Conservation (phyloP, 2,888 invertebrate genomes). For the Limnephilus auricula region DNA sequence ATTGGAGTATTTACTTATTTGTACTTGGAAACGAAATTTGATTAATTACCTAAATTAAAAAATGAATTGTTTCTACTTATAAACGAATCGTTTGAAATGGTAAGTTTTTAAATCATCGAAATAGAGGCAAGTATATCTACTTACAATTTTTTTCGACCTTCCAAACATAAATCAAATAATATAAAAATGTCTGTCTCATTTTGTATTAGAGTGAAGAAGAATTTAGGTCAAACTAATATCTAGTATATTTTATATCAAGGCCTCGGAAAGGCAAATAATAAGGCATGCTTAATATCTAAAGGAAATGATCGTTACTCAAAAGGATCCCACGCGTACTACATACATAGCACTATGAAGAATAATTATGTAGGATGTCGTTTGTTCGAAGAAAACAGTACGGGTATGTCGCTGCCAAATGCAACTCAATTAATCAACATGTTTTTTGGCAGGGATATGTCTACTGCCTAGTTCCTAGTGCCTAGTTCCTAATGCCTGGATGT, state of each 20-base stretch:
- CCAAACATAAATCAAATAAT: no score
- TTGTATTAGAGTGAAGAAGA: not conserved
- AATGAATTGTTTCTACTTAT: no score
- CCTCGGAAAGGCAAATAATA: not conserved
- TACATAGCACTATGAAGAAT: not conserved
- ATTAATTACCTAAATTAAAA: no score
- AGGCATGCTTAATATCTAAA: not conserved
- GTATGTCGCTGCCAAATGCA: constrained; percentile 21
- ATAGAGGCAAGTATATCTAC: no score
- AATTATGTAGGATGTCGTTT: constrained; percentile 2
- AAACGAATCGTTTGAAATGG: no score
- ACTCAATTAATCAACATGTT: constrained; percentile 20
- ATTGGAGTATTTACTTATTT: no score
- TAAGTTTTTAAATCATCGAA: no score
- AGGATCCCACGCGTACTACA: not conserved
- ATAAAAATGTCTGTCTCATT: not conserved
- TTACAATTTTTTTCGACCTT: no score
- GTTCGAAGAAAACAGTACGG: not conserved
- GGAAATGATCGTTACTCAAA: not conserved
- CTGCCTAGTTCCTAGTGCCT: not conserved
- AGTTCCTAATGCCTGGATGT: not conserved
- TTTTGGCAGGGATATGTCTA: not conserved
- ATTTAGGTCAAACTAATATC: not conserved
- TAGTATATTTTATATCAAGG: not conserved
- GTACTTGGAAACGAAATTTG: no score